Evolutionary conservation across 2,113 vertebrate genomes (phyloP), one percentile per base, ranked within the genome.

Genomic region (Plecotus auritus): DNA sequence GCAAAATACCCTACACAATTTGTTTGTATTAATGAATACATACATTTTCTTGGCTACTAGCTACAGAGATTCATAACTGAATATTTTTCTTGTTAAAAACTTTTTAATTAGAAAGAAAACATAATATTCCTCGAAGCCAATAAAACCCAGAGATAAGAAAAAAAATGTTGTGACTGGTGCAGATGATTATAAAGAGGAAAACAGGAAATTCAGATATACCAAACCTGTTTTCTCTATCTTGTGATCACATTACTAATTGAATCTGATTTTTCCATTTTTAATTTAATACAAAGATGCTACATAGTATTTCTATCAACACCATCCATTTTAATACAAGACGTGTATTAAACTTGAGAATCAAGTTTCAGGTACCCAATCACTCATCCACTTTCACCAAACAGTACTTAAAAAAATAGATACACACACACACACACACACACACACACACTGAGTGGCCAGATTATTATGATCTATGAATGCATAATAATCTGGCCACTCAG

Each of bases 71-170:
- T 95, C 84, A 81, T 88, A 91, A 88, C 20, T 42, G 35, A 84
- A 40, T 67, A 88, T 61, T 86, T 67, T 67, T 32, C 49, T 92
- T 32, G 14, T 26, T 70, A 92, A 22, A 90, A 20, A 47, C 26
- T 91, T 96, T 95, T 92, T 91, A 95, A 92, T 84, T 91, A 93
- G 28, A 47, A 78, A 88, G 64, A 84, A 96, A 87, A 85, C 10
- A 56, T 54, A 90, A 80, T 7, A 84, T 42, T 80, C 74, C 9
- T 18, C 73, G 59, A 90, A 87, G 45, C 22, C 88, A 91, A 78
- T 85, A 90, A 93, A 92, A 87, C 32, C 32, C 82, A 73, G 49
- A 92, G 61, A 92, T 66, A 77, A 73, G 81, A 4, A 66, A 49
- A 78, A 91, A 84, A 88, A 84, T n/a, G 47, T 35, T 85, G 37